Percentiles rank a stretch among this genome's conserved stretches.
Evolutionary conservation across 2,797 vertebrate genomes (phyloP).

Genomic region (Halcyon smyrnensis): DNA sequence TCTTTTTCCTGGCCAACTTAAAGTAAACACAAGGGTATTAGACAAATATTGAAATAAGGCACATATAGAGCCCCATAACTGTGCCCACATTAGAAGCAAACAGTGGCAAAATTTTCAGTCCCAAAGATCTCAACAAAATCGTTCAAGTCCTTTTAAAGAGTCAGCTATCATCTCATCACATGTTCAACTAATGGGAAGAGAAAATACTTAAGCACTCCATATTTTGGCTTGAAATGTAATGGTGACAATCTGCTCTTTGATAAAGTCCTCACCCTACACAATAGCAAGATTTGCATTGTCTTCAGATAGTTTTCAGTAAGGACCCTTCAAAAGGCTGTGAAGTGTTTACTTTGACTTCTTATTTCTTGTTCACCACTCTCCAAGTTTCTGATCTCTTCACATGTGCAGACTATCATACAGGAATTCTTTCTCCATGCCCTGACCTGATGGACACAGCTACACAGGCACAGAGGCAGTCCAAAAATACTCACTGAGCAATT

Average conservation of each 20-base stretch:
- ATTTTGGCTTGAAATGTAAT: not conserved
- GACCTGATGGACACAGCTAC: not conserved
- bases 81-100: not conserved
- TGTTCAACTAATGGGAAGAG: not conserved
- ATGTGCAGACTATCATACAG: accelerated
- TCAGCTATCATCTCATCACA: not conserved
- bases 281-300: not conserved
- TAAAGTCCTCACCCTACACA: not conserved
- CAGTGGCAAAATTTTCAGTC: not conserved
- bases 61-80: not conserved
- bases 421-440: not conserved
- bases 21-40: not conserved
- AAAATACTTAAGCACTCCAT: not conserved
- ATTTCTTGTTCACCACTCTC: not conserved
- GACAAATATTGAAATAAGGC: not conserved
- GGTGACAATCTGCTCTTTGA: not conserved
- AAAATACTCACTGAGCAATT: not conserved
- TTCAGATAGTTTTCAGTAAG: not conserved
- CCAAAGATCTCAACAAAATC: not conserved
- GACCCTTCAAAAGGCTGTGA: not conserved
- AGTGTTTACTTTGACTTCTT: not conserved
- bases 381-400: not conserved
- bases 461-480: not conserved
- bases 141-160: not conserved
- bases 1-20: not conserved